Evolutionary conservation across 2,888 invertebrate genomes (phyloP), one percentile per base, ranked within the genome.

Genomic region (Phlogophora meticulosa): DNA sequence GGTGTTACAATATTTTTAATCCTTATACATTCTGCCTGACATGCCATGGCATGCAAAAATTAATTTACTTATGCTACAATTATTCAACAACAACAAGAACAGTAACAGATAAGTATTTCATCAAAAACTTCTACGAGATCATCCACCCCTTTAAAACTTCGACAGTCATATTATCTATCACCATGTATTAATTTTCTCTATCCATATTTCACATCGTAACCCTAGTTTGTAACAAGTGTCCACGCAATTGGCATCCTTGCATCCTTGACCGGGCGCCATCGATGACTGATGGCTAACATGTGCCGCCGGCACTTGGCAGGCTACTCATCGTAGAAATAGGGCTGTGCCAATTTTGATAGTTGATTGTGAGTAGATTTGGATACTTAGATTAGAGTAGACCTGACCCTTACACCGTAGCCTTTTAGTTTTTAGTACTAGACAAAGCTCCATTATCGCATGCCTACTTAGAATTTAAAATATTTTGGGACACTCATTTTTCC

Each of bases 251-350:
- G 91, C 91, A 93, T 93, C 94, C 92, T 93, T 91, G 91, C 92
- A 93, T 94, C 94, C 92, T 94, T 92, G 93, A 92, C 91, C 90
- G 92, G 84, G 88, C 88, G 81, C 84, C 92, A 93, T 94, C 94
- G 94, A 94, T 95, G 95, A 95, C 85, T 93, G 95, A 95, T 95
- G 87, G 94, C 87, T 62, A 84, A 86, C 95, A 94, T 91, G 90
- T 94, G 95, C 88, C 84, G 90, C 87, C 88, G 91, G 90, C 93
- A 91, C 87, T 85, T 89, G 89, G 68, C 67, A 75, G 73, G 87
- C 91, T 88, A 93, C 91, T 93, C 93, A 93, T 93, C 92, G 90
- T 82, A 83, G 67, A 13, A 45, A 55, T 83, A 92, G 92, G 92
- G 93, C 65, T 92, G 90, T 1, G 49, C 38, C 53, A 72, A 79